A percentile compares a stretch with the other conserved stretches of the same genome.
Conservation (phyloP, 1,140 invertebrate species). For the Lutraria rhynchaena region DNA sequence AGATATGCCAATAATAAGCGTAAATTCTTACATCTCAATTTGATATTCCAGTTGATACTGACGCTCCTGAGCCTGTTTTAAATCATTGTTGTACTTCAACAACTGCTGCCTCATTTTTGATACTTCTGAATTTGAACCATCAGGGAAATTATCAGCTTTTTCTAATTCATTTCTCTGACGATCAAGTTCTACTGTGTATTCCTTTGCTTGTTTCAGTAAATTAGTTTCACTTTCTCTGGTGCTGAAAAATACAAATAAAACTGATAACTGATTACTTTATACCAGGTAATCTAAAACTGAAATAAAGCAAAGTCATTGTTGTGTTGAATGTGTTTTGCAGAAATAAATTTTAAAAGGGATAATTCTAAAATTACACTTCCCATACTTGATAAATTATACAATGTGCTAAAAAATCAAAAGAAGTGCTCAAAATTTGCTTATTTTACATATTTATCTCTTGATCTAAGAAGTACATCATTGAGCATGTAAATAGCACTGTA, state of each 20-base stretch:
- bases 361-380: no score
- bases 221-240: constrained; percentile 78
- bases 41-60: constrained; percentile 81
- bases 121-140: constrained; percentile 79
- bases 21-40: constrained; percentile 76
- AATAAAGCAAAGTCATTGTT: no score
- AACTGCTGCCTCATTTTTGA: constrained; percentile 79
- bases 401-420: not conserved
- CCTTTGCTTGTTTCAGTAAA: constrained; percentile 76
- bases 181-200: constrained; percentile 75
- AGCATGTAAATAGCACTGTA: no score
- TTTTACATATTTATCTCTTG: no score
- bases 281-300: no score
- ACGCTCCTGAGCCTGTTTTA: constrained; percentile 78
- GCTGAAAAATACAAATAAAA: no score
- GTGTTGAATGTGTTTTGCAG: no score
- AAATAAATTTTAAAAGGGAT: no score
- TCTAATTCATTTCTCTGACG: constrained; percentile 77
- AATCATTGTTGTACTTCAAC: constrained; percentile 80
- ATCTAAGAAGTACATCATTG: no score
- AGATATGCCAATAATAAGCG: not conserved
- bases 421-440: not conserved
- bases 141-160: constrained; percentile 81
- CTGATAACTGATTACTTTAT: no score
- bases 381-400: no score